Base-by-base conservation (phyloP, 2,888 invertebrate genomes). In the Ectobius pallidus region DNA sequence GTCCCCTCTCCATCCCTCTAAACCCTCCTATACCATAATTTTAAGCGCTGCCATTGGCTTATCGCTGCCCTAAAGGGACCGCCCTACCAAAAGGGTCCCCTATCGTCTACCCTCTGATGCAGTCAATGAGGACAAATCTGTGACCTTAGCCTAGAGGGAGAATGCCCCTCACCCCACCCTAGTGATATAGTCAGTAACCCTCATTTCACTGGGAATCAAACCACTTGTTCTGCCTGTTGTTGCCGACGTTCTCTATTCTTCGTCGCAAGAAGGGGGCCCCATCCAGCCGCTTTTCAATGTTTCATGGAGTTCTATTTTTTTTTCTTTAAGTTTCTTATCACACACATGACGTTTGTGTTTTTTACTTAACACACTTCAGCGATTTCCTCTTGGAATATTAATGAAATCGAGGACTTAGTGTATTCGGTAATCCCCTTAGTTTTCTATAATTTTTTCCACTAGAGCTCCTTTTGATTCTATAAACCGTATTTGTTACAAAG, bases 221-320 rank as follows among this genome's bases (percentile, higher is more conserved):
- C 74, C 74, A 74, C 74, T 74, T 74, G 74, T 74, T 65, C 22
- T 52, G 52, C 25, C 52, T 52, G 52, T 63, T 63, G 63, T 63
- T 34, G 63, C 63, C 30, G 63, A 63, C 63, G 25, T 32, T 30
- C 25, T 52, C 25, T 58, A 58, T 58, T 30, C 58, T 58, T 58
- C 58, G 27, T 2, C 30, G 7, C 58, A 30, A 25, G 30, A 30
- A 58, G 52, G 52, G 52, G 58, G n/a, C n/a, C 30, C 58, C 27
- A 58, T 32, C 58, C 32, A 58, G 27, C 16, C 32, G 58, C 27
- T 58, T 58, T 58, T n/a, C 14, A 52, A 22, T 52, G 4, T n/a
- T 11, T 49, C 49, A 49, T 7, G n/a, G 49, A 11, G 20, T 49
- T 49, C 52, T 52, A 25, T 25, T 25, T 14, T 9, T 2, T 52